phyloP scores from a whole-genome alignment of 2,113 vertebrate species.

The Dinomys branickii region DNA sequence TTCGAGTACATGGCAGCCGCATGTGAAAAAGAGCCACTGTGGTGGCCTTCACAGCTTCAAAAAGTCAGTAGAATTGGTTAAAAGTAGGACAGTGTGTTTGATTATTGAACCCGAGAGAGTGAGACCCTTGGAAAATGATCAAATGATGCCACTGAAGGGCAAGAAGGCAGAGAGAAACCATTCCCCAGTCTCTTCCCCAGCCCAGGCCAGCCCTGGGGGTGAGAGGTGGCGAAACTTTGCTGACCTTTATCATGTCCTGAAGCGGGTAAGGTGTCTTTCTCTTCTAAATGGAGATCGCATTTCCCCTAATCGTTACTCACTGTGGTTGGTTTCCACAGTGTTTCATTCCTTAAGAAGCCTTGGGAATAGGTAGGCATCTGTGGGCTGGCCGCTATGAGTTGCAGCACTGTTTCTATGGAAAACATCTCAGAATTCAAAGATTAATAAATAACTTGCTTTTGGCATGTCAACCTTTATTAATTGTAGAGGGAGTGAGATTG shows the following conservation, averaged over 20 bases:
- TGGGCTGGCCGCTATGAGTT: constrained; percentile 7
- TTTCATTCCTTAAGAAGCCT: background rate
- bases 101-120: background rate
- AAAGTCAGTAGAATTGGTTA: background rate
- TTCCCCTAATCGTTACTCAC: constrained; percentile 9
- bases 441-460: constrained; percentile 50
- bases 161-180: background rate
- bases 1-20: background rate
- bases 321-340: background rate
- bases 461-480: constrained; percentile 5
- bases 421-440: background rate
- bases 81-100: background rate
- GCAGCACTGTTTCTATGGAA: background rate
- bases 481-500: background rate
- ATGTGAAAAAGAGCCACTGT: background rate
- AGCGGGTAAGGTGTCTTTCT: background rate
- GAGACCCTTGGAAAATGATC: background rate
- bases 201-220: background rate
- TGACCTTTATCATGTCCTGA: background rate
- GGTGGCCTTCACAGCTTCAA: background rate
- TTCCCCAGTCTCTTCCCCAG: background rate
- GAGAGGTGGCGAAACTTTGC: background rate
- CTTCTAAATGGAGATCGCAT: background rate
- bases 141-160: background rate
- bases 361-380: constrained; percentile 28